Percentiles rank a stretch among this genome's conserved stretches.
Conservation (phyloP, 1,140 invertebrate species). For the Drosophila asahinai region DNA sequence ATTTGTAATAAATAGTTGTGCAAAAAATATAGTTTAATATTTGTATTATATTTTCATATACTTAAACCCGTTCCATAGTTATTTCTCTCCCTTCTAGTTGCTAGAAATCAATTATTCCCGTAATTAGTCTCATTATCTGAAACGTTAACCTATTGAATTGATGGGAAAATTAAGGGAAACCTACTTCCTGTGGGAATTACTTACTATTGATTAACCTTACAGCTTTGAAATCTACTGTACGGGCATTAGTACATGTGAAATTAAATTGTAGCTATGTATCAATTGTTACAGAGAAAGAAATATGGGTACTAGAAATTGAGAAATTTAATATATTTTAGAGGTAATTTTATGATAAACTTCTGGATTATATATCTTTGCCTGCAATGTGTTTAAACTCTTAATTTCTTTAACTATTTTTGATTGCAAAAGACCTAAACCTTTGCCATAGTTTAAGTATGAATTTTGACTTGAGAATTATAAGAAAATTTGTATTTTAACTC, state of each 20-base stretch:
- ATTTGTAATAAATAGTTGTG: not conserved
- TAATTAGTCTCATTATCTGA: constrained; percentile 14
- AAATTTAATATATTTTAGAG: not conserved
- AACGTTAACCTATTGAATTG: constrained; percentile 24
- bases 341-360: no score
- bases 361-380: no score
- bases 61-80: no score
- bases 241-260: not conserved
- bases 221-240: constrained; percentile 9
- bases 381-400: no score
- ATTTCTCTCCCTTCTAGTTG: no score
- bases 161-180: constrained; percentile 19
- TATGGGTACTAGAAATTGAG: no score
- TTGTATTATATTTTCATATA: no score
- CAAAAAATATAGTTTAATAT: no score
- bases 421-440: no score
- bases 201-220: constrained; percentile 15
- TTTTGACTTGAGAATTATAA: not conserved
- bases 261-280: not conserved
- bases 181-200: constrained; percentile 28
- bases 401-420: no score
- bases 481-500: not conserved
- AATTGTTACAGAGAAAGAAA: not conserved
- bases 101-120: constrained; percentile 10
- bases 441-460: no score